phyloP scores from a whole-genome alignment of 92 coral and sea anemone species.

The Blastomussa wellsi region DNA sequence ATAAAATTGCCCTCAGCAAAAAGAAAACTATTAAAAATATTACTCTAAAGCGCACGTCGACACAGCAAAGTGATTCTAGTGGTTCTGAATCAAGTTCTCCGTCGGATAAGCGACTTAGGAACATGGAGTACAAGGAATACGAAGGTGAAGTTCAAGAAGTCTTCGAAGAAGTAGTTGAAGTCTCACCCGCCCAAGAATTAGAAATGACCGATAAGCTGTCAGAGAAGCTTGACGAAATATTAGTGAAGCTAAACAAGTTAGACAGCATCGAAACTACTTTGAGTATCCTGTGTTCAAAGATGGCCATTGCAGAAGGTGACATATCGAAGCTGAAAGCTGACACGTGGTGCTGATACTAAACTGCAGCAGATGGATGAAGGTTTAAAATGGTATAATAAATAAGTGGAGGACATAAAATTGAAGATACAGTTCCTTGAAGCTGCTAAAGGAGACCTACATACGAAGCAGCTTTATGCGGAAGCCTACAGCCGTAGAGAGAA shows the following conservation, averaged over 20 bases:
- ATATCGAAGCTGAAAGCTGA: constrained; percentile 1
- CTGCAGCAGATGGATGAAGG: constrained; percentile 21
- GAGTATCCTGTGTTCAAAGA: neutral
- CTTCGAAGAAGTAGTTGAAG: neutral
- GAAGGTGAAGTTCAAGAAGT: constrained; percentile 5
- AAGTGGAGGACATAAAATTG: constrained; percentile 1
- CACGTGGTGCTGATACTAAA: neutral
- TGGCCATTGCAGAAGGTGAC: constrained; percentile 15
- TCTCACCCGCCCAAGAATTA: neutral
- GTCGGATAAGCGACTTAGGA: neutral
- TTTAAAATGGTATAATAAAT: neutral
- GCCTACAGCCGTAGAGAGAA: constrained; percentile 17
- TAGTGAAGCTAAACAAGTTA: constrained; percentile 3
- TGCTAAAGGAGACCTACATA: constrained; percentile 15
- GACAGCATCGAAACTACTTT: constrained; percentile 9
- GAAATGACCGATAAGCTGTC: constrained; percentile 8
- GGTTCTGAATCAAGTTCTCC: constrained; percentile 10
- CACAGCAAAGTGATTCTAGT: constrained; percentile 3
- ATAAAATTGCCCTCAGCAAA: neutral
- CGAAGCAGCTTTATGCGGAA: constrained; percentile 15
- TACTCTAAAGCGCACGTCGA: neutral
- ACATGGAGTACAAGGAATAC: neutral
- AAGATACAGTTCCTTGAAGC: neutral
- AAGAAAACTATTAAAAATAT: neutral
- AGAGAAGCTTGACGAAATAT: constrained; percentile 12